phyloP scores from a whole-genome alignment of 2,888 invertebrate species.

The Criorhina ranunculi region DNA sequence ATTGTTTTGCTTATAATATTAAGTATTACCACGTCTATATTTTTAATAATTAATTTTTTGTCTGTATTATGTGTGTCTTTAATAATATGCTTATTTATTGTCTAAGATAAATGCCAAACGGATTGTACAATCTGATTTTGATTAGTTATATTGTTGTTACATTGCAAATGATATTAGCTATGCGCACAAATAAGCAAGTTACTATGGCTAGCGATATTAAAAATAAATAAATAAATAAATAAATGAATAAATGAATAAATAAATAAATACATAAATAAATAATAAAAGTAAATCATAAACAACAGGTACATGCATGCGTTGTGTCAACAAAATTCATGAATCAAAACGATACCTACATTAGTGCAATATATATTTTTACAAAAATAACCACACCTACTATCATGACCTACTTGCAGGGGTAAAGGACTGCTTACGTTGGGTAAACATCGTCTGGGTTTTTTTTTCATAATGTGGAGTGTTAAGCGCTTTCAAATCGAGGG shows the following conservation, averaged over 20 bases:
- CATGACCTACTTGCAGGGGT: too few species aligned
- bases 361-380: too few species aligned
- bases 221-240: too few species aligned
- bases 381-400: too few species aligned
- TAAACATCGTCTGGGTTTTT: too few species aligned
- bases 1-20: neutral
- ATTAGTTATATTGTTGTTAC: neutral
- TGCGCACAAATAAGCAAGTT: neutral
- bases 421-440: too few species aligned
- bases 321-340: too few species aligned
- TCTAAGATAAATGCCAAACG: conserved; percentile 18
- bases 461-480: too few species aligned
- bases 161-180: neutral
- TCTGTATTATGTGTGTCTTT: neutral
- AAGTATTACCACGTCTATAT: conserved; percentile 9
- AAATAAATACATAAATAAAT: neutral
- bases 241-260: neutral
- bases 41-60: neutral
- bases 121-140: conserved; percentile 19
- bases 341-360: too few species aligned
- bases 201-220: neutral
- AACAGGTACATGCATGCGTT: too few species aligned
- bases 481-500: too few species aligned
- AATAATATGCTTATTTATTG: conserved; percentile 10
- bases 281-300: too few species aligned